phyloP scores from a whole-genome alignment of 2,113 vertebrate genomes.

The Pelodiscus sinensis region DNA sequence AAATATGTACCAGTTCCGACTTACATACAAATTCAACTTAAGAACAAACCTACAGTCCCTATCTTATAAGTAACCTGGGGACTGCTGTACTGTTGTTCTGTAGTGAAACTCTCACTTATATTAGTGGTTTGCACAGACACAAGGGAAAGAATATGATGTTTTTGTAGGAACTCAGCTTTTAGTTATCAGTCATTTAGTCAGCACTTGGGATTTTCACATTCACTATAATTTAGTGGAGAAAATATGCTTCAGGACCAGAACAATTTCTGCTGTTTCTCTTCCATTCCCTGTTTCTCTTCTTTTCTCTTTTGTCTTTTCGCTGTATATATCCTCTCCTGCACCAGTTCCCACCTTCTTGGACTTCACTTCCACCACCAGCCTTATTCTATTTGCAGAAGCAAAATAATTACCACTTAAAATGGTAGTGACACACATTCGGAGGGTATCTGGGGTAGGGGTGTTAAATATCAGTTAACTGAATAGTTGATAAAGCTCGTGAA shows the following conservation, averaged over 20 bases:
- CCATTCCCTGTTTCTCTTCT: neutral
- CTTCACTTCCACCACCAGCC: constrained; percentile 3
- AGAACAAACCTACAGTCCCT: too few relatives aligned
- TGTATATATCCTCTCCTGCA: neutral
- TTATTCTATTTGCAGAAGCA: constrained; percentile 43
- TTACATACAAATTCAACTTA: too few relatives aligned
- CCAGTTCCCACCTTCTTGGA: neutral
- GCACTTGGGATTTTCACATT: neutral
- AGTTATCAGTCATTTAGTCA: neutral
- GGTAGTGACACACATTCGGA: neutral
- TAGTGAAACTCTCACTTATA: neutral
- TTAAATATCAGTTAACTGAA: too few relatives aligned
- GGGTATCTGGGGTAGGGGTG: too few relatives aligned
- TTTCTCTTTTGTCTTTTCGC: accelerated
- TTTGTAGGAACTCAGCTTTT: neutral
- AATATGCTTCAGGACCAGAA: neutral
- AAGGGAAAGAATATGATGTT: neutral
- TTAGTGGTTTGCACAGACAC: neutral
- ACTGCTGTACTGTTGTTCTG: accelerated
- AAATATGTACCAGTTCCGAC: too few relatives aligned
- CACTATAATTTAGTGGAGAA: neutral
- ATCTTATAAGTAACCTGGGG: neutral
- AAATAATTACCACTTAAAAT: constrained; percentile 59
- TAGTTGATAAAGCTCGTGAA: too few relatives aligned
- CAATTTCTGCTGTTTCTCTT: neutral